These are phyloP conservation scores for Acheta domesticus DNA, from an alignment of 2,888 invertebrate species.

Conservation along the genomic window DNA sequence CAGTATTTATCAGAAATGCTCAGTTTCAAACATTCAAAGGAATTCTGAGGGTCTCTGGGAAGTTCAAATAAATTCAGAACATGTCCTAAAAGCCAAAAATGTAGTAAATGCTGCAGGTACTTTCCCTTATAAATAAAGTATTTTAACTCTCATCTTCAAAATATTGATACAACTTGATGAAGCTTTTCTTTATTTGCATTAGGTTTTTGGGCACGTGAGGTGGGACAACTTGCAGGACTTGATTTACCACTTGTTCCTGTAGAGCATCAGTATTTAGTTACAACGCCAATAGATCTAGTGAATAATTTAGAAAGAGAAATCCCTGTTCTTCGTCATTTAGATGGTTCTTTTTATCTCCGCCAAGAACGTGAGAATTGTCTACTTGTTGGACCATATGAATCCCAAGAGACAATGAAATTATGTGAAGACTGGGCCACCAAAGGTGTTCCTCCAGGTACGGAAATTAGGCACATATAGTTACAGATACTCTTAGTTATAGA, in stretches of 20 bases:
- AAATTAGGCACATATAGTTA: too few relatives aligned
- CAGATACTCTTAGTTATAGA: too few relatives aligned
- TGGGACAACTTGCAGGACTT: not conserved
- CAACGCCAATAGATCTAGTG: not conserved
- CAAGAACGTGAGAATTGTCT: not conserved
- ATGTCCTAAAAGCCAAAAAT: not conserved
- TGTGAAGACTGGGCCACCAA: not conserved
- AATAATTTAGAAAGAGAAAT: not conserved
- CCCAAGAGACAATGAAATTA: not conserved
- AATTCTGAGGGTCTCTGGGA: not conserved
- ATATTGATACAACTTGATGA: too few relatives aligned
- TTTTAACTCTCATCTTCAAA: too few relatives aligned
- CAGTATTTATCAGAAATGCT: not conserved
- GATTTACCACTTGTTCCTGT: not conserved
- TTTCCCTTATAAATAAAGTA: not conserved
- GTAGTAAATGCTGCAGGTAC: not conserved
- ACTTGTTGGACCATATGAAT: not conserved
- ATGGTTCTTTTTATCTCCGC: not conserved
- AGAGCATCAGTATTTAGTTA: not conserved
- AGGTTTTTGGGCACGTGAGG: not conserved
- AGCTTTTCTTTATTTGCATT: not conserved
- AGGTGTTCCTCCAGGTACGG: not conserved
- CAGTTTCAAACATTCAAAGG: slow-evolving; percentile 3
- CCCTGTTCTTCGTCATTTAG: slow-evolving; percentile 5
- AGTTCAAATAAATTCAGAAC: not conserved